Evolutionary conservation across 2,888 invertebrate genomes (phyloP), one percentile per base, ranked within the genome.

Genomic region (Sarcophaga carnaria): DNA sequence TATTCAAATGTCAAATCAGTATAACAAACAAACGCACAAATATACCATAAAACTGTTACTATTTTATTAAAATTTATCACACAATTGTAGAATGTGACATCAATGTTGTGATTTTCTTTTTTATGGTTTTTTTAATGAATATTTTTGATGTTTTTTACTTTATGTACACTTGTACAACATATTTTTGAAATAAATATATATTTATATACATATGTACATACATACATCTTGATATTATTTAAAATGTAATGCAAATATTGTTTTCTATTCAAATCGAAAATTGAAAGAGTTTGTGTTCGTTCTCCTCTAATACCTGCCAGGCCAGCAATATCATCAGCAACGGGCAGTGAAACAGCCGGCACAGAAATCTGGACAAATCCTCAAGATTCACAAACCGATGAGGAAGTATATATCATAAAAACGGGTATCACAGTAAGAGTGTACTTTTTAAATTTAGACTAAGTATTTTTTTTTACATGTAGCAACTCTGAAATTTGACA

Each of bases 251-350:
- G 17, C 12, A 14, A 54, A 75, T 81, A 14, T 60, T 63, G 17
- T 69, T 75, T 86, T 84, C 80, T 72, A 63, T 81, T 67, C 86
- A 17, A 71, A 81, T 87, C 79, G 77, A 81, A 86, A 86, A 78
- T 90, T 91, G 87, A 10, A 94, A 97, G 97, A 89, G 97, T 96
- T 66, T 97, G 97, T 93, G 95, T 96, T 89, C 95, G 97, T 88
- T 97, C 97, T 1, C 97, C 97, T 2, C 95, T 97, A 90, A 97
- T 97, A 91, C 96, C 96, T 62, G 96, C 96, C 22, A 94, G 97
- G 70, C 95, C 97, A 20, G 95, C 96, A 0, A 95, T 96, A 91
- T 96, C 97, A 0, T 95, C 96, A 1, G 93, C 93, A 79, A 93
- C 94, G 2, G 93, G 92, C 11, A 91, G 91, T 70, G 91, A 91